Percentiles rank a stretch among this genome's conserved stretches.
These are phyloP conservation scores for Bubo scandiacus DNA, from an alignment of 2,113 vertebrate genomes.

Conservation along the genomic window DNA sequence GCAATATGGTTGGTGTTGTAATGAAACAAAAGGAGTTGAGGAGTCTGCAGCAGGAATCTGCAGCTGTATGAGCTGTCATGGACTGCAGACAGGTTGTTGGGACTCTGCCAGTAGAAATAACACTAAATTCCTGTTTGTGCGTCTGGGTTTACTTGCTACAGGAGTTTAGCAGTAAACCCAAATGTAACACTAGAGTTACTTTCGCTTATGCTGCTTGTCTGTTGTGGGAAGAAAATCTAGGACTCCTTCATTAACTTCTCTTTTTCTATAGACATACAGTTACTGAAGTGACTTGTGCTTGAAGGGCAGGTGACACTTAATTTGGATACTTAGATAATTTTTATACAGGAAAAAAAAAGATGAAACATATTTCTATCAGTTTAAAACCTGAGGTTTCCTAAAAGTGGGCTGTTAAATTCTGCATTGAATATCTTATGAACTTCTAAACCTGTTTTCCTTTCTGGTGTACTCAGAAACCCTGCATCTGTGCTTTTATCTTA, in stretches of 20 bases:
- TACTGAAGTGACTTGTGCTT: neutral
- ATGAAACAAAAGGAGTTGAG: neutral
- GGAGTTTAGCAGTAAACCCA: neutral
- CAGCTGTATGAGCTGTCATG: neutral
- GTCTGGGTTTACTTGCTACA: neutral
- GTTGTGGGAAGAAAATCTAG: neutral
- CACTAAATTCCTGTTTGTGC: constrained; percentile 14
- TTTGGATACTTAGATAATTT: neutral
- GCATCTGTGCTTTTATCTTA: neutral
- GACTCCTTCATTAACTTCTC: neutral
- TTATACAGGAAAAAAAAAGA: neutral
- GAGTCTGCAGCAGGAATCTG: neutral
- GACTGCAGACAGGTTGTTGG: neutral
- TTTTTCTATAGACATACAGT: neutral
- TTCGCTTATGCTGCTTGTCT: neutral
- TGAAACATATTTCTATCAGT: neutral
- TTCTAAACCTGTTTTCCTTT: neutral
- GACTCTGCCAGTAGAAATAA: neutral
- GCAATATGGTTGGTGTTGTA: neutral
- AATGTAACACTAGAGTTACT: neutral
- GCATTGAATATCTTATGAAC: neutral
- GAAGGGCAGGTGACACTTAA: neutral
- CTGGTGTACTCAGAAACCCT: neutral
- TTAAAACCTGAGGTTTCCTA: neutral
- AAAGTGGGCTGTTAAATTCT: neutral